phyloP scores from a whole-genome alignment of 2,113 vertebrate species.

The Acanthisitta chloris region DNA sequence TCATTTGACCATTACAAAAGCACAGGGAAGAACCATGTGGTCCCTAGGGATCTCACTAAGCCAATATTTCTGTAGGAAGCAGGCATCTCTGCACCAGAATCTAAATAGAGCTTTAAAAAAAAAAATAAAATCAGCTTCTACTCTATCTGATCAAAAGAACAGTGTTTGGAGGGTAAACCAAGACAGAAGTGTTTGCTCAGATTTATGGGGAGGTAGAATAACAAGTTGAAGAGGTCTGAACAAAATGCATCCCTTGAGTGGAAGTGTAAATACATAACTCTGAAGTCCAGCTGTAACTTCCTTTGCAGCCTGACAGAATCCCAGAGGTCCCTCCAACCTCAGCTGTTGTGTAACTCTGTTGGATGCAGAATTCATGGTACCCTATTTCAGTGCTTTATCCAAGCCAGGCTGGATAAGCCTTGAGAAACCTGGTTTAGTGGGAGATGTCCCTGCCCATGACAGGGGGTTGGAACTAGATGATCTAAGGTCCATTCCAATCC shows the following conservation, averaged over 20 bases:
- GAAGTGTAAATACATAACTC: background rate
- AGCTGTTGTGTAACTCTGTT: background rate
- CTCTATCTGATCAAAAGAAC: background rate
- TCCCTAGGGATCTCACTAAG: background rate
- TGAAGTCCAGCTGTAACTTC: background rate
- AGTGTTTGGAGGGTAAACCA: background rate
- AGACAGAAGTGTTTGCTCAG: background rate
- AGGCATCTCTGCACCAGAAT: background rate
- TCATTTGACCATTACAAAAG: background rate
- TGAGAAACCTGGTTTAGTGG: too few relatives aligned
- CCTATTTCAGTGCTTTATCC: too few relatives aligned
- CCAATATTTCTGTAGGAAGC: background rate
- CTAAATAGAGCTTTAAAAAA: background rate
- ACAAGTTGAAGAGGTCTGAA: background rate
- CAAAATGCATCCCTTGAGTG: background rate
- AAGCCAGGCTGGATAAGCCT: too few relatives aligned
- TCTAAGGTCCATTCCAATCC: too few relatives aligned
- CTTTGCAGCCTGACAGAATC: background rate
- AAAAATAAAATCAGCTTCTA: background rate
- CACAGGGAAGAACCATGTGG: background rate
- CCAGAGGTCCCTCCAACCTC: background rate
- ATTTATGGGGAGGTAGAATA: background rate
- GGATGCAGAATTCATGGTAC: background rate
- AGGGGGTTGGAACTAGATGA: too few relatives aligned
- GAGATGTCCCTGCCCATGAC: too few relatives aligned